Evolutionary conservation across 2,888 invertebrate genomes (phyloP).

Genomic region (Melinaea menophilus): DNA sequence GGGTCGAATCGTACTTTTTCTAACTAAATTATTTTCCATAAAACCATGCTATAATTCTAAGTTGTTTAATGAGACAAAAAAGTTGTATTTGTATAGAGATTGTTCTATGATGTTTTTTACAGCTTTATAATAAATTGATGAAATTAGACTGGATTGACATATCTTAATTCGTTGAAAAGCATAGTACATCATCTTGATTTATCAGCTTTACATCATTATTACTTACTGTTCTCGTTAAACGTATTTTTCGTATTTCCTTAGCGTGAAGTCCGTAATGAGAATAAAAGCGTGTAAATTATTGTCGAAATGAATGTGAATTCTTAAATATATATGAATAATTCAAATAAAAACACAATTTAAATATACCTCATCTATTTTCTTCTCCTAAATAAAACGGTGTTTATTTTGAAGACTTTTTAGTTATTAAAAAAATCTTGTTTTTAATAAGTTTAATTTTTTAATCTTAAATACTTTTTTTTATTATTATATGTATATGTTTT

Average conservation of each 20-base stretch:
- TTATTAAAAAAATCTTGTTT: no score
- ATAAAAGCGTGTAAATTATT: constrained; percentile 13
- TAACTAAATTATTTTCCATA: no score
- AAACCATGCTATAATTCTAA: no score
- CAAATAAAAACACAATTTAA: neutral
- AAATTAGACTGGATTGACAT: constrained; percentile 4
- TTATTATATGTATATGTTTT: no score
- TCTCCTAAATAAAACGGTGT: no score
- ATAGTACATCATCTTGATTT: constrained; percentile 13
- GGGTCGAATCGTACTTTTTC: constrained; percentile 39
- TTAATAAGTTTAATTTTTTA: no score
- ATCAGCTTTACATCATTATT: constrained; percentile 18
- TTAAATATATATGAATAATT: neutral
- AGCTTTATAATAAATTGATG: neutral
- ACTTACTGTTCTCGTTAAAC: constrained; percentile 9
- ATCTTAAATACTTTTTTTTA: neutral
- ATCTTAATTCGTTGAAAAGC: constrained; percentile 17
- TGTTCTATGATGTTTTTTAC: neutral
- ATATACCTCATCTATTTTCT: no score
- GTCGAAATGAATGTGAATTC: constrained; percentile 4
- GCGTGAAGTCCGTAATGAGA: constrained; percentile 15
- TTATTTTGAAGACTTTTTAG: no score
- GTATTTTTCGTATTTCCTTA: constrained; percentile 19
- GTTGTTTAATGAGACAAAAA: no score
- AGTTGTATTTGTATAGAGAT: neutral